A percentile compares a stretch with the other conserved stretches of the same genome.
These are phyloP conservation scores for Bubo scandiacus DNA, from an alignment of 2,113 vertebrate species.

Conservation along the genomic window DNA sequence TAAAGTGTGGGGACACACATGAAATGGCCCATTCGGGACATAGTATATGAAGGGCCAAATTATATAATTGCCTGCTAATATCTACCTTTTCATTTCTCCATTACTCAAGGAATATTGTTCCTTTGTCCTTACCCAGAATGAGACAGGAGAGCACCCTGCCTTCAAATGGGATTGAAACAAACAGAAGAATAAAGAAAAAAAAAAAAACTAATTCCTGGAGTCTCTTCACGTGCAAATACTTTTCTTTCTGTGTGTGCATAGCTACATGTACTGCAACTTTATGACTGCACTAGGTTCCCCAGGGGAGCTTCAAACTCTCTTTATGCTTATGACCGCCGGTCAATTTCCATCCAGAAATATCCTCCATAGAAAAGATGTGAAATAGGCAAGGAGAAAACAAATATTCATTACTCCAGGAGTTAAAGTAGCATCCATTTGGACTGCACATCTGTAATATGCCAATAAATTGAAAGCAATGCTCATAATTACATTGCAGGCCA, in stretches of 20 bases:
- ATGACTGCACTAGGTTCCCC: background rate
- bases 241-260: background rate
- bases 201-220: background rate
- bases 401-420: conserved; percentile 48
- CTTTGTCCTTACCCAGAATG: background rate
- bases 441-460: conserved; percentile 52
- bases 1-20: background rate
- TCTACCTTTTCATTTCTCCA: background rate
- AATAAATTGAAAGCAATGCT: conserved; percentile 39
- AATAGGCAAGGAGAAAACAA: conserved; percentile 53
- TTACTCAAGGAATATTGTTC: background rate
- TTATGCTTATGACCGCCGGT: conserved; percentile 52
- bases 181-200: background rate
- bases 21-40: background rate
- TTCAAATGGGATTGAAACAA: background rate
- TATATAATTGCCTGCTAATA: background rate
- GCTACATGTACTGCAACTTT: conserved; percentile 32
- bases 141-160: background rate
- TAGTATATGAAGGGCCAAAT: fast-evolving
- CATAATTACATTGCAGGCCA: conserved; percentile 20
- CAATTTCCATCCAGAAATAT: conserved; percentile 59
- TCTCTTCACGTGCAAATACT: conserved; percentile 36
- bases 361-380: conserved; percentile 28
- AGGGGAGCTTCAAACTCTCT: conserved; percentile 41
- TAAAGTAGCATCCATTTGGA: conserved; percentile 41